Evolutionary conservation across 2,888 invertebrate genomes (phyloP).

Genomic region (Tipula helvola): DNA sequence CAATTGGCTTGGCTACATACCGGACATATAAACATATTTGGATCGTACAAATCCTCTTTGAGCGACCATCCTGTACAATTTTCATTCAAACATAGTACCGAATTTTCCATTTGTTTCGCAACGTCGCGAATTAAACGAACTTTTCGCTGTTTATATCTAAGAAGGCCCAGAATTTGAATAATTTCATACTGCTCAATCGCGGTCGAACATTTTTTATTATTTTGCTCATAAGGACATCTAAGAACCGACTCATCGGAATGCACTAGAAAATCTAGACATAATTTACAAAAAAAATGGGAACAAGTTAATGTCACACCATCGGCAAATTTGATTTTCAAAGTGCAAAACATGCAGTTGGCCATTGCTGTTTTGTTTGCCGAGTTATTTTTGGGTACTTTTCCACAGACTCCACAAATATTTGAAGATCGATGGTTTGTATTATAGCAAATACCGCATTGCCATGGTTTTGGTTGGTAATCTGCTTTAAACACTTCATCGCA

Average conservation of each 20-base stretch:
- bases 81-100: background rate
- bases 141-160: background rate
- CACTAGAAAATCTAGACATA: background rate
- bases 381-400: background rate
- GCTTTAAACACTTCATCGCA: background rate
- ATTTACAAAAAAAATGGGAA: background rate
- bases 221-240: background rate
- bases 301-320: background rate
- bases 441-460: background rate
- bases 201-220: background rate
- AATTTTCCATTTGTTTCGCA: background rate
- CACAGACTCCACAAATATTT: background rate
- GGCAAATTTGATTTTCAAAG: background rate
- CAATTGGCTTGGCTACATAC: background rate
- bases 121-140: background rate
- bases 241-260: background rate
- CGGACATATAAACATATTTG: background rate
- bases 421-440: background rate
- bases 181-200: background rate
- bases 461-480: background rate
- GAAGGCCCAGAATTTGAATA: background rate
- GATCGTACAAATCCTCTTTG: background rate
- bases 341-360: background rate
- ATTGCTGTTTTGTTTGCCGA: background rate
- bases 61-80: background rate